Conservation (phyloP, 2,797 vertebrate species). For the Odontamblyopus lacepedii region DNA sequence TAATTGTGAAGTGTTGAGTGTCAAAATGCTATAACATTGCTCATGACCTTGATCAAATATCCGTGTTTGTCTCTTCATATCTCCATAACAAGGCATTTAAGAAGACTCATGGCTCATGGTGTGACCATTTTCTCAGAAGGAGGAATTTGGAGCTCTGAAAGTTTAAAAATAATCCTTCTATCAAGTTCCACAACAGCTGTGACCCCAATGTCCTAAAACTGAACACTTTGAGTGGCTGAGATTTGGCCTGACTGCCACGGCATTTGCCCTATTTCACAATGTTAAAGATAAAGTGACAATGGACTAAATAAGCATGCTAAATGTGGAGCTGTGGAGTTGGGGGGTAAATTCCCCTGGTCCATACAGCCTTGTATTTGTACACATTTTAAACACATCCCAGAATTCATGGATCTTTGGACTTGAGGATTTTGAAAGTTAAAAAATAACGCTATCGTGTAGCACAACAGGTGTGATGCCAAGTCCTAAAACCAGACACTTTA, state of each 20-base stretch:
- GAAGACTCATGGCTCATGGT: constrained; percentile 78
- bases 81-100: constrained; percentile 97
- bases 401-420: background rate
- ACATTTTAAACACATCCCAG: background rate
- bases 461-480: constrained; percentile 99
- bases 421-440: background rate
- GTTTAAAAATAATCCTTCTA: constrained; percentile 99
- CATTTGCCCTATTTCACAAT: constrained; percentile 8
- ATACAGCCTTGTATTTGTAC: background rate
- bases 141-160: constrained; percentile 98
- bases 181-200: constrained; percentile 99
- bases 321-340: constrained; percentile 1
- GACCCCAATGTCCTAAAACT: constrained; percentile 99
- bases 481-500: constrained; percentile 99
- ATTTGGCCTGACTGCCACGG: constrained; percentile 53
- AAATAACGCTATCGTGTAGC: background rate
- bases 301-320: constrained; percentile 3
- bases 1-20: constrained; percentile 7
- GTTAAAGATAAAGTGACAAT: constrained; percentile 1
- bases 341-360: background rate
- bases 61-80: constrained; percentile 89
- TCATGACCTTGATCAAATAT: constrained; percentile 64
- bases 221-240: constrained; percentile 93
- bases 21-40: constrained; percentile 20
- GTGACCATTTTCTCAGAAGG: constrained; percentile 95